Conservation (phyloP, 2,113 vertebrate genomes). For the Cephalopterus ornatus region DNA sequence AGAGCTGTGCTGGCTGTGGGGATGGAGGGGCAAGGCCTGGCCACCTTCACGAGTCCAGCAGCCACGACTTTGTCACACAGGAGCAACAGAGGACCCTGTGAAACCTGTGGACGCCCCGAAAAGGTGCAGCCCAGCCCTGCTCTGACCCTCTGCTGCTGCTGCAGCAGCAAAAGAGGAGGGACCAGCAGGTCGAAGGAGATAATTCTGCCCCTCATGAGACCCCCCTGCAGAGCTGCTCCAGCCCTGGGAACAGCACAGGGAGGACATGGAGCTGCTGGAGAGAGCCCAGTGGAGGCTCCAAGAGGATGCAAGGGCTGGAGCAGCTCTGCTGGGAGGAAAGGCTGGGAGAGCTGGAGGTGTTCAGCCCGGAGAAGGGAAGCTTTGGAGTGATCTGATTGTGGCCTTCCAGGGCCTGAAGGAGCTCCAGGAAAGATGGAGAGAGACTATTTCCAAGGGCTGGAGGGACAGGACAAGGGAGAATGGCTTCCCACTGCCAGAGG, state of each 20-base stretch:
- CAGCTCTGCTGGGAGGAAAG: not conserved
- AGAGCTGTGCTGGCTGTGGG: not conserved
- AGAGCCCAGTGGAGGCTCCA: not conserved
- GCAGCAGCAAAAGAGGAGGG: not conserved
- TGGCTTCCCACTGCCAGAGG: not conserved
- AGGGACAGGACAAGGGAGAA: not conserved
- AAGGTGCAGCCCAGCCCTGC: not conserved
- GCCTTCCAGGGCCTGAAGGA: not conserved
- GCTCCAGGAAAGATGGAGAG: not conserved
- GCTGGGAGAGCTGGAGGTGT: not conserved
- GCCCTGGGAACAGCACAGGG: not conserved
- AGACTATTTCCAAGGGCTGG: not conserved
- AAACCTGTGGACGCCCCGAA: not conserved
- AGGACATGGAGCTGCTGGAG: not conserved
- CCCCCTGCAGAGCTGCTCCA: not conserved
- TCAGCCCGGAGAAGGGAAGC: not conserved
- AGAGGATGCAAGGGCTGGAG: not conserved
- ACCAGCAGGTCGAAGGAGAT: too few species aligned
- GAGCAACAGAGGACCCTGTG: not conserved
- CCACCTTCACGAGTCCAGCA: not conserved
- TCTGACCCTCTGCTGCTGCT: not conserved
- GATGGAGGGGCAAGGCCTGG: not conserved
- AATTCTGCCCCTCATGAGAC: not conserved
- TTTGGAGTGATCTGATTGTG: not conserved
- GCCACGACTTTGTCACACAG: fast-evolving